A percentile compares a stretch with the other conserved stretches of the same genome.
phyloP scores from a whole-genome alignment of 2,888 invertebrate species.

The Anodontia alba region DNA sequence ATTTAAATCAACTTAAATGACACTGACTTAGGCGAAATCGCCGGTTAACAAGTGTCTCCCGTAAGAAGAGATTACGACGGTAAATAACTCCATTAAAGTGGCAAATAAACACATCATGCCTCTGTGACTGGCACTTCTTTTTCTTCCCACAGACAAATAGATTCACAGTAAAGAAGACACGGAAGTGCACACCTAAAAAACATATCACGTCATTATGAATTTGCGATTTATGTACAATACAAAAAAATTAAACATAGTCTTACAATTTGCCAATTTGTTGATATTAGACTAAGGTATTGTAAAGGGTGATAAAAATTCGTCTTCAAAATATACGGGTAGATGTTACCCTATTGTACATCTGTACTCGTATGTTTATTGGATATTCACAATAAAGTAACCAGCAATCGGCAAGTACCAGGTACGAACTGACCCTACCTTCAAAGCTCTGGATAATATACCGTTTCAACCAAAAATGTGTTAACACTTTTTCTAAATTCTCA shows the following conservation, averaged over 20 bases:
- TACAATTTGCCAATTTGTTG: conserved; percentile 13
- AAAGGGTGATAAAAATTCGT: conserved; percentile 2
- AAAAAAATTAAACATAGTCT: not conserved
- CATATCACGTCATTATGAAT: not conserved
- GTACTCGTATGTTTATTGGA: not conserved
- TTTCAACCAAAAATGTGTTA: too few relatives aligned
- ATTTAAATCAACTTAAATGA: conserved; percentile 13
- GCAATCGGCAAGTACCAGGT: not conserved
- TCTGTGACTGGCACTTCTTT: not conserved
- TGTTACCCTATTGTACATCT: not conserved
- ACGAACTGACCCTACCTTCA: conserved; percentile 1
- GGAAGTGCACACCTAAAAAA: too few relatives aligned
- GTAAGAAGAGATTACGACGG: not conserved
- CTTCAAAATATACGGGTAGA: conserved; percentile 6
- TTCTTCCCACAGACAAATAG: not conserved
- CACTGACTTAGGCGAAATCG: not conserved
- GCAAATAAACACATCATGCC: not conserved
- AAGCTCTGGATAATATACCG: too few relatives aligned
- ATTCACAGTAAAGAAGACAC: too few relatives aligned
- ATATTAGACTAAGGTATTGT: not conserved
- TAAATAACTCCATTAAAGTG: too few relatives aligned
- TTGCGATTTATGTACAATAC: not conserved
- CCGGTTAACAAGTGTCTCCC: not conserved
- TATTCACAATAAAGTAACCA: not conserved
- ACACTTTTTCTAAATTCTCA: too few relatives aligned